Conservation (phyloP, 2,888 invertebrate species). For the Cheilosia urbana region DNA sequence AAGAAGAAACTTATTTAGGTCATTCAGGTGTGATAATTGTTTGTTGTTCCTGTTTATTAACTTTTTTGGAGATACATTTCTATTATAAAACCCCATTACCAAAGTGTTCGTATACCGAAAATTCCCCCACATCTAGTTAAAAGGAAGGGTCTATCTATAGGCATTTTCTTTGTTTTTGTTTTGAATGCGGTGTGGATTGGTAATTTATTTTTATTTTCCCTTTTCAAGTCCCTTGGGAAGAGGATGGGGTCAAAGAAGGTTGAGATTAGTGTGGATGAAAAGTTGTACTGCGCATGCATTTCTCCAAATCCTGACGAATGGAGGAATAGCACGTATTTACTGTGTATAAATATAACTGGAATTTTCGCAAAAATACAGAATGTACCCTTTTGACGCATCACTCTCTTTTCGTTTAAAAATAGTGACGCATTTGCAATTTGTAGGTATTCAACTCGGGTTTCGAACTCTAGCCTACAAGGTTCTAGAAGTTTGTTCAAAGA, state of each 20-base stretch:
- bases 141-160: neutral
- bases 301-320: conserved; percentile 34
- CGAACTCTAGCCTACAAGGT: too few relatives aligned
- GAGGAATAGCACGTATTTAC: conserved; percentile 7
- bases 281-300: conserved; percentile 50
- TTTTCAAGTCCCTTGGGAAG: neutral
- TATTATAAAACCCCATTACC: neutral
- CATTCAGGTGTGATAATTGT: neutral
- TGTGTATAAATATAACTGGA: too few relatives aligned
- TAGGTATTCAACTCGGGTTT: too few relatives aligned
- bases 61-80: neutral
- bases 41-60: conserved; percentile 1
- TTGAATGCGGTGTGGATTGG: conserved; percentile 2
- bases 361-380: too few relatives aligned
- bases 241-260: neutral
- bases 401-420: too few relatives aligned
- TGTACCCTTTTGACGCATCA: too few relatives aligned
- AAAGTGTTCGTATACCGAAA: neutral
- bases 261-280: conserved; percentile 7
- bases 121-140: neutral
- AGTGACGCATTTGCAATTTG: too few relatives aligned
- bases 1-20: neutral
- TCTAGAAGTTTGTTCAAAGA: too few relatives aligned
- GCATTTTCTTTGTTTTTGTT: conserved; percentile 18
- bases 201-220: conserved; percentile 13